phyloP scores from a whole-genome alignment of 23 tunicate genomes.

The Phallusia fumigata region DNA sequence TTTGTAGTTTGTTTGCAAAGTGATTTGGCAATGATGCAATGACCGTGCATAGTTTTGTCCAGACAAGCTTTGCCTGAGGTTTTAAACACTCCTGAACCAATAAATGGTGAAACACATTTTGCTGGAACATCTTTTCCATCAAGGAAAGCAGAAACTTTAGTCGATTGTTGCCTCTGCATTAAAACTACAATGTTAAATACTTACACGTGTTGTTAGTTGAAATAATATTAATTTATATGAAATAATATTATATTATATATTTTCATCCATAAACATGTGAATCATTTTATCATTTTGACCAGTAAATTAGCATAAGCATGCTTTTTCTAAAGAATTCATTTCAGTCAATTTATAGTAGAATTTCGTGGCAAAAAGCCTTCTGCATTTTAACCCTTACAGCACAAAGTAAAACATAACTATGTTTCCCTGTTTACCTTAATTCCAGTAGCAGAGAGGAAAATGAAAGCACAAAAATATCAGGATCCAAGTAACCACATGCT shows the following conservation, averaged over 20 bases:
- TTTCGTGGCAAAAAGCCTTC: too few relatives aligned
- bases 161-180: slow-evolving; percentile 15
- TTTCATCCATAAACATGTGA: too few relatives aligned
- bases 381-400: too few relatives aligned
- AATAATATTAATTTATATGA: too few relatives aligned
- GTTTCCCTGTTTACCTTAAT: slow-evolving; percentile 3
- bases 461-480: background rate
- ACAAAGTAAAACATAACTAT: too few relatives aligned
- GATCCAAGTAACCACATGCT: background rate
- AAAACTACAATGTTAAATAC: too few relatives aligned
- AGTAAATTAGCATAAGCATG: too few relatives aligned
- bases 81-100: background rate
- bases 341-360: too few relatives aligned
- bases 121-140: slow-evolving; percentile 13
- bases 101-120: background rate
- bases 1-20: slow-evolving; percentile 42
- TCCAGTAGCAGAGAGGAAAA: background rate
- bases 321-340: too few relatives aligned
- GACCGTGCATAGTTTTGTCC: slow-evolving; percentile 22
- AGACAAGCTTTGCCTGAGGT: background rate
- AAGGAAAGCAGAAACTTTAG: slow-evolving; percentile 22
- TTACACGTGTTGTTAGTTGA: too few relatives aligned
- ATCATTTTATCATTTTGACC: too few relatives aligned
- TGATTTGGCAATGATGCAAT: slow-evolving; percentile 42
- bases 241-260: too few relatives aligned